Evolutionary conservation across 1,140 invertebrate species (phyloP), one percentile per base, ranked within the genome.

Genomic region (Pomacea maculata): DNA sequence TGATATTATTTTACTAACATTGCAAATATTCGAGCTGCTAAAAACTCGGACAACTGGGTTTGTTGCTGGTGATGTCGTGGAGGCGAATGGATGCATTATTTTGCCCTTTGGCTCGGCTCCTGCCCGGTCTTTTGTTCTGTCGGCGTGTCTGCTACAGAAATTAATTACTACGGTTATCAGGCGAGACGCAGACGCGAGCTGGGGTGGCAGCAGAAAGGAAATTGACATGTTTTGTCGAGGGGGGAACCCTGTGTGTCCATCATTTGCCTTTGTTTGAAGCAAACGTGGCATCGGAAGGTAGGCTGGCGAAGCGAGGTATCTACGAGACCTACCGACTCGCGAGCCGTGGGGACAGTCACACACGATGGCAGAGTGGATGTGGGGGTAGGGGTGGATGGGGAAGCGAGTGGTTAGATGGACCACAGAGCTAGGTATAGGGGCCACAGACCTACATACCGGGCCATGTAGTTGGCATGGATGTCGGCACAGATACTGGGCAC

Each of bases 151-250:
- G 67, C 67, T n/a, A 70, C n/a, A 25, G 67, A 70, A 70, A 70
- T 70, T 70, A 70, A 70, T 70, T 70, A 70, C 67, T 70, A 6
- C n/a, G 29, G n/a, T 70, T 70, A 70, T 70, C 67, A 12, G 67
- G 21, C 14, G 14, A 70, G n/a, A 25, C n/a, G 67, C 67, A 70
- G 67, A 11, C 67, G 67, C 14, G 11, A 14, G 67, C 67, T 1
- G 21, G 29, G 67, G 14, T n/a, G 4, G n/a, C 10, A 21, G 67
- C 67, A n/a, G 67, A n/a, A n/a, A 34, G 67, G 67, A 70, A 70
- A 70, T 70, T 70, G 67, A 70, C 67, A 70, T 70, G 67, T 70
- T 70, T 6, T 70, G 67, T 70, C 67, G 67, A n/a, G 67, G 6
- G 5, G 57, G n/a, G 67, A n/a, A n/a, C 11, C 67, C 67, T 34